Evolutionary conservation across 64 coral and sea anemone genomes (phyloP).

Genomic region (Montipora foliosa): DNA sequence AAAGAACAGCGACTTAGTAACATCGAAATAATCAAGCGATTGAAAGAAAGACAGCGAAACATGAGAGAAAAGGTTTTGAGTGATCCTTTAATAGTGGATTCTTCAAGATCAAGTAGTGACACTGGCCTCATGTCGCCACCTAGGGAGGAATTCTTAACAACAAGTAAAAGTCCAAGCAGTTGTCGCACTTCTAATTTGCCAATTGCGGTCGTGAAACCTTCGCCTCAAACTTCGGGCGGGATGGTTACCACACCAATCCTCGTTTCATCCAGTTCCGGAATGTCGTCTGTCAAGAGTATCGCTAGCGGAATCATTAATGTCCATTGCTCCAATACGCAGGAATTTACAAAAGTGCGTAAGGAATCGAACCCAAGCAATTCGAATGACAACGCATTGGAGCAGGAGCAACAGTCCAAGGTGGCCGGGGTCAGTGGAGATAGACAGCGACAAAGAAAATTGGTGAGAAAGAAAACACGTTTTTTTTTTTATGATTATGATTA

Average conservation of each 20-base stretch:
- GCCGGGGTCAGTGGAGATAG: background rate
- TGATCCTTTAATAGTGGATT: background rate
- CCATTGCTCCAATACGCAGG: background rate
- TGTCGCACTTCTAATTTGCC: background rate
- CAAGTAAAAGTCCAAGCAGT: background rate
- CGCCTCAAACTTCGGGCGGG: background rate
- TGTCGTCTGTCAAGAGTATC: conserved; percentile 7
- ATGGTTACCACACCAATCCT: background rate
- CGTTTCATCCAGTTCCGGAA: background rate
- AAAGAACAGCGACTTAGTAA: conserved; percentile 41
- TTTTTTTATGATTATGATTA: no score
- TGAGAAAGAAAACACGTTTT: background rate
- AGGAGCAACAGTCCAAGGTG: background rate
- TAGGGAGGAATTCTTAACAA: background rate
- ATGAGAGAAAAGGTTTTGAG: conserved; percentile 17
- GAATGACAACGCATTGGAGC: background rate
- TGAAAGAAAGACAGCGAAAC: conserved; percentile 14
- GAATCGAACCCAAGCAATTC: background rate
- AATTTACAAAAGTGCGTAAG: conserved; percentile 6
- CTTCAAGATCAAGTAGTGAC: background rate
- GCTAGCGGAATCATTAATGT: conserved; percentile 40
- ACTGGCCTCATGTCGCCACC: background rate
- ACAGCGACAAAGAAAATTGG: conserved; percentile 32
- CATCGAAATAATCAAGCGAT: conserved; percentile 15
- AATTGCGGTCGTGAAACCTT: conserved; percentile 28